Base-by-base conservation (phyloP, 2,888 invertebrate genomes). In the Himalopsyche kuldschensis region DNA sequence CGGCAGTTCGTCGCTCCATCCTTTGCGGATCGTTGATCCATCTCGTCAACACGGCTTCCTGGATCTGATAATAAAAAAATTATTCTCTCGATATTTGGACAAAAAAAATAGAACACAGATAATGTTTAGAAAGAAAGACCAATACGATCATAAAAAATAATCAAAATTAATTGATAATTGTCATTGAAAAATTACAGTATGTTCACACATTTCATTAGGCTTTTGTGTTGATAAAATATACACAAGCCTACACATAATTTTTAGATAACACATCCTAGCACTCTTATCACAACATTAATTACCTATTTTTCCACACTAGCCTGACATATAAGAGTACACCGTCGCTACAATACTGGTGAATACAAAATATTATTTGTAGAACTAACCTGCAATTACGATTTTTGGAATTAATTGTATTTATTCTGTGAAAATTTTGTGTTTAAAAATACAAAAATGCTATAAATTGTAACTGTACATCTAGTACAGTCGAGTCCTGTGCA, bases 21-120 rank as follows among this genome's bases (percentile, higher is more conserved):
- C 99, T 95, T 88, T 98, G 98, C 15, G 98, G 96, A 91, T 99
- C 99, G 86, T 99, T 99, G 78, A 98, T 97, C 94, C 99, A 99
- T 89, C 98, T 97, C 83, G 96, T 95, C 87, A 99, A 92, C 78
- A 99, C 98, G 35, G 98, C 96, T 91, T 99, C 99, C 92, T 99
- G 99, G 82, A 99, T 98, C 96, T 97, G 88, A 24, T 55, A 4
- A 20, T n/a, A n/a, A n/a, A n/a, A n/a, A n/a, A n/a, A n/a, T n/a
- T n/a, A n/a, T n/a, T n/a, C n/a, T n/a, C n/a, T n/a, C n/a, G n/a
- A n/a, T n/a, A n/a, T n/a, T n/a, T 41, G 41, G 15, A 41, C 2
- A 15, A 15, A 41, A 15, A 15, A 15, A 15, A 41, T 41, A 15
- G 15, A 3, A 41, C n/a, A 11, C 15, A 15, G 3, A 15, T 11